phyloP scores from a whole-genome alignment of 2,113 vertebrate genomes.

The Myanophis thanlyinensis region DNA sequence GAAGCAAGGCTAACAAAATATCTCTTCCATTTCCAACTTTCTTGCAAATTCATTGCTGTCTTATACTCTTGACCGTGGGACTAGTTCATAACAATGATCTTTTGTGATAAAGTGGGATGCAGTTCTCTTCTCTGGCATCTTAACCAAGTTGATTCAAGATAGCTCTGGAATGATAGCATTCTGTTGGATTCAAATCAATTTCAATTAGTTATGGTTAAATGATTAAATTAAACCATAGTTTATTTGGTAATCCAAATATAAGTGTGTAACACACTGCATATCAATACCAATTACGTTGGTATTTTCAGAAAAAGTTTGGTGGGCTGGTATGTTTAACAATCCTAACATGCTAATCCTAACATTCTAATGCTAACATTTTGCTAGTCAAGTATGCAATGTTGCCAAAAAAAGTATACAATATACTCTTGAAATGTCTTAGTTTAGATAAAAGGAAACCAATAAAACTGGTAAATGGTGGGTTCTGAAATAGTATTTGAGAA shows the following conservation, averaged over 20 bases:
- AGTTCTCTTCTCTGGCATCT: background rate
- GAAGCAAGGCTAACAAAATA: background rate
- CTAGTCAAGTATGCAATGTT: background rate
- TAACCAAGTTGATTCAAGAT: background rate
- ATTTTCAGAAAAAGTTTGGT: constrained; percentile 18
- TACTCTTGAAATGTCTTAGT: background rate
- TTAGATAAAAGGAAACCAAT: background rate
- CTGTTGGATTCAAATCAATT: background rate
- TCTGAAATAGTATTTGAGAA: background rate
- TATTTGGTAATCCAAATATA: background rate
- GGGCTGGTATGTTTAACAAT: background rate
- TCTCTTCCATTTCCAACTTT: background rate
- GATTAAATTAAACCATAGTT: background rate
- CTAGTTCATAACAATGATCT: background rate
- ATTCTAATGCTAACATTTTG: constrained; percentile 2
- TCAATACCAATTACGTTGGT: constrained; percentile 25
- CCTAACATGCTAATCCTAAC: no score
- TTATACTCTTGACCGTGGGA: background rate
- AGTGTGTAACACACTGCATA: background rate
- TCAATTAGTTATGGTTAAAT: background rate
- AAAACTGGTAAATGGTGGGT: background rate
- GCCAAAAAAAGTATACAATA: background rate
- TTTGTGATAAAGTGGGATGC: background rate
- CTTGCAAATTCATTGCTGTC: background rate
- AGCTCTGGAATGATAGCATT: background rate